A percentile compares a stretch with the other conserved stretches of the same genome.
Conservation (phyloP, 2,113 vertebrate genomes). For the Acinonyx jubatus region DNA sequence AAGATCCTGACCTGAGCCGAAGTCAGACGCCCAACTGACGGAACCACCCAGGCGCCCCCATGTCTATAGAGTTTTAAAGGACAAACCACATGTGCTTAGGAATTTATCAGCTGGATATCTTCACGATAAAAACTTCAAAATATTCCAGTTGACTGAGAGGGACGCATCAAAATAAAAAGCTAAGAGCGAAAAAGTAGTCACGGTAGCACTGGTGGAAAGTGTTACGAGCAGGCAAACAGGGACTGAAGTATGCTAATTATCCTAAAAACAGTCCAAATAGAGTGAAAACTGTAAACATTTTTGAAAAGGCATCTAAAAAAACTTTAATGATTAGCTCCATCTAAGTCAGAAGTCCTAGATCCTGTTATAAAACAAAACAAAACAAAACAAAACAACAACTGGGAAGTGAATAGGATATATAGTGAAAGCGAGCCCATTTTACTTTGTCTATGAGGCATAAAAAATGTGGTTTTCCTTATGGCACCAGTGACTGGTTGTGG, state of each 20-base stretch:
- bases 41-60: too few relatives aligned
- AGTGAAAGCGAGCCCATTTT: not conserved
- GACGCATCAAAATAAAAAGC: not conserved
- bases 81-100: not conserved
- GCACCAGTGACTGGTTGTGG: not conserved
- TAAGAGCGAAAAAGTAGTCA: not conserved
- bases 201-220: not conserved
- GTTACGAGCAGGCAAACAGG: not conserved
- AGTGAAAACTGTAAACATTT: not conserved
- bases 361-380: not conserved
- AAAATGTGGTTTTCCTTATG: not conserved
- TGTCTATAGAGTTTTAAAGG: not conserved
- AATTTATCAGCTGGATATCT: not conserved
- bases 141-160: not conserved
- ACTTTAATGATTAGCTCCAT: not conserved
- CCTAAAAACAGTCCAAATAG: not conserved
- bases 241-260: not conserved
- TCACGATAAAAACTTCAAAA: conserved; percentile 19
- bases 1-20: too few relatives aligned
- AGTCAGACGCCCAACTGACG: too few relatives aligned
- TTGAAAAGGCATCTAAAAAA: not conserved
- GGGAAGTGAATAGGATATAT: not conserved
- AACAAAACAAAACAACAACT: too few relatives aligned
- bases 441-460: not conserved
- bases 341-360: not conserved